These are phyloP conservation scores for Sorex araneus DNA, from an alignment of 2,113 vertebrate species.

Conservation along the genomic window DNA sequence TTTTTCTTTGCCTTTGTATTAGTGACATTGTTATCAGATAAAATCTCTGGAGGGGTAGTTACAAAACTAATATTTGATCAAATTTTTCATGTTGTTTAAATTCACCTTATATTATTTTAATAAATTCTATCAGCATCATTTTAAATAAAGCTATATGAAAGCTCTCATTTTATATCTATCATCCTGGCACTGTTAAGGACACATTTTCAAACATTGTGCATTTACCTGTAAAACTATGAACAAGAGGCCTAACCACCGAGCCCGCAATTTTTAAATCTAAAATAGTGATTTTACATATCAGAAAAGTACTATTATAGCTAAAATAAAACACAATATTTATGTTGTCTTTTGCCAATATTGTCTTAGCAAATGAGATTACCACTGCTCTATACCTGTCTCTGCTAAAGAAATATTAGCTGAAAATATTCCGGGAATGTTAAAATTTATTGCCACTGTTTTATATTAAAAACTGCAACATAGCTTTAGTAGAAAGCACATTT, in stretches of 20 bases:
- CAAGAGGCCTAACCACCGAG: neutral
- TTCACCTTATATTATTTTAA: conserved; percentile 64
- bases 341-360: conserved; percentile 56
- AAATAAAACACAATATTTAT: conserved; percentile 57
- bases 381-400: neutral
- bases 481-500: conserved; percentile 60
- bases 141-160: conserved; percentile 83
- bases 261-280: conserved; percentile 42
- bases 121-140: conserved; percentile 73
- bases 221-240: conserved; percentile 54
- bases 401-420: conserved; percentile 46
- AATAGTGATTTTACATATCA: conserved; percentile 30
- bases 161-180: conserved; percentile 76
- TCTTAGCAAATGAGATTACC: conserved; percentile 56
- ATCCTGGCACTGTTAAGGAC: conserved; percentile 72
- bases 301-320: conserved; percentile 43
- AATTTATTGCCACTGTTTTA: conserved; percentile 66
- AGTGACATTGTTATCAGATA: conserved; percentile 14
- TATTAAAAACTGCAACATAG: conserved; percentile 33
- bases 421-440: conserved; percentile 62
- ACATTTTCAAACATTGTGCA: conserved; percentile 57
- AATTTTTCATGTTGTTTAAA: conserved; percentile 78
- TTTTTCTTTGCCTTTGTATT: conserved; percentile 78
- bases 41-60: neutral
- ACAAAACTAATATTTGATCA: conserved; percentile 66